Base-by-base conservation (phyloP, 2,888 invertebrate species). In the Bugula neritina region DNA sequence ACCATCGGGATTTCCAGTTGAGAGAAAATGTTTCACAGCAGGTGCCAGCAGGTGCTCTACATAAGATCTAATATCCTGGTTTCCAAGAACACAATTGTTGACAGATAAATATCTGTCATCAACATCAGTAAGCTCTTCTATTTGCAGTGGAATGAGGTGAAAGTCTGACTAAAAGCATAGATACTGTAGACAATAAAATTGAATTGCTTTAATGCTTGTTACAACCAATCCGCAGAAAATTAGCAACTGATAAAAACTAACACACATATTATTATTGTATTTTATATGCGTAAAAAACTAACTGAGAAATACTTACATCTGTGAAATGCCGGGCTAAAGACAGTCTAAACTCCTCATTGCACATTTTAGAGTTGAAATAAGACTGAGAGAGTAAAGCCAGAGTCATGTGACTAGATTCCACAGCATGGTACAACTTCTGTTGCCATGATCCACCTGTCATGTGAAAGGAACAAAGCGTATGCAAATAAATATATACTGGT, bases 401-500 rank as follows among this genome's bases (percentile, higher is more conserved):
- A 35, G 81, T 74, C 73, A 80, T 78, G n/a, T 72, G 72, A 13
- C 78, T 75, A 54, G 73, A 74, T 71, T 79, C 80, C 35, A 82
- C 71, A 54, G 81, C 77, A 31, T 78, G 72, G 74, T 82, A 83
- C 71, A 83, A 73, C 21, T 79, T 76, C 72, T 81, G 76, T 77
- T 82, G 82, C 82, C 83, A 83, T 43, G 78, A 75, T 58, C 76
- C 78, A 21, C 83, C 83, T 82, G 17, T 43, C 17, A n/a, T n/a
- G n/a, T n/a, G n/a, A n/a, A n/a, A n/a, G n/a, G n/a, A n/a, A n/a
- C n/a, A n/a, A n/a, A n/a, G n/a, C n/a, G n/a, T n/a, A n/a, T n/a
- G n/a, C n/a, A n/a, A n/a, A n/a, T n/a, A n/a, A n/a, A n/a, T n/a
- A n/a, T n/a, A n/a, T n/a, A n/a, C n/a, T n/a, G n/a, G n/a, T n/a